These are phyloP conservation scores for Lepidostoma basale DNA, from an alignment of 1,140 invertebrate genomes.

Conservation along the genomic window DNA sequence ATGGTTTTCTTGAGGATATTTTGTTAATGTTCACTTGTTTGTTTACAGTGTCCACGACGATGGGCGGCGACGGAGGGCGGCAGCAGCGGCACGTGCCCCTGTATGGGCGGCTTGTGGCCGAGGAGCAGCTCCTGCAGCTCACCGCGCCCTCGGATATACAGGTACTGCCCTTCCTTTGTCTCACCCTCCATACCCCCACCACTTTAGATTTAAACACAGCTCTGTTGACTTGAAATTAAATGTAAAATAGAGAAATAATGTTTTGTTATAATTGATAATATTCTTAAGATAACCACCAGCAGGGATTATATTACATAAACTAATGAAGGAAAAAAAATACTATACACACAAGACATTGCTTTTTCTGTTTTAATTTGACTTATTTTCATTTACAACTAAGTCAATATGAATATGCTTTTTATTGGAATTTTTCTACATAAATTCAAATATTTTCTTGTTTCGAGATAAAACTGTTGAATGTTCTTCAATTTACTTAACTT, in stretches of 20 bases:
- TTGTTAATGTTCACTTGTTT: not conserved
- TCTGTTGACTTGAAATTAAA: too few relatives aligned
- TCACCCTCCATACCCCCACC: not conserved
- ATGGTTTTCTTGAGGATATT: too few relatives aligned
- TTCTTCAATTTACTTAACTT: too few relatives aligned
- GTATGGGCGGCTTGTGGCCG: conserved; percentile 85
- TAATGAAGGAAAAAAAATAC: not conserved
- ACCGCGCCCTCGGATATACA: conserved; percentile 77
- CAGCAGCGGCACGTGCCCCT: conserved; percentile 73
- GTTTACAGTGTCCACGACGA: conserved; percentile 59
- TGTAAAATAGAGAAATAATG: not conserved
- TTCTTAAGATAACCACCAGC: not conserved
- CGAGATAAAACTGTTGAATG: too few relatives aligned
- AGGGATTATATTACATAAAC: too few relatives aligned
- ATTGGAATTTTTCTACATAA: too few relatives aligned
- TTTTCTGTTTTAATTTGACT: too few relatives aligned
- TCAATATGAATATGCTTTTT: too few relatives aligned
- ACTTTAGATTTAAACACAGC: too few relatives aligned
- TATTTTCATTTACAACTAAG: too few relatives aligned
- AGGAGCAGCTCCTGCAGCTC: conserved; percentile 76
- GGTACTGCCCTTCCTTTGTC: conserved; percentile 53
- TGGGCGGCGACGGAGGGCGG: conserved; percentile 57
- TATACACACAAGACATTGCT: too few relatives aligned
- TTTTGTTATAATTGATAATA: not conserved
- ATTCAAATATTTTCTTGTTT: too few relatives aligned